These are phyloP conservation scores for Heliconius ethilla DNA, from an alignment of 2,888 invertebrate genomes.

Conservation along the genomic window DNA sequence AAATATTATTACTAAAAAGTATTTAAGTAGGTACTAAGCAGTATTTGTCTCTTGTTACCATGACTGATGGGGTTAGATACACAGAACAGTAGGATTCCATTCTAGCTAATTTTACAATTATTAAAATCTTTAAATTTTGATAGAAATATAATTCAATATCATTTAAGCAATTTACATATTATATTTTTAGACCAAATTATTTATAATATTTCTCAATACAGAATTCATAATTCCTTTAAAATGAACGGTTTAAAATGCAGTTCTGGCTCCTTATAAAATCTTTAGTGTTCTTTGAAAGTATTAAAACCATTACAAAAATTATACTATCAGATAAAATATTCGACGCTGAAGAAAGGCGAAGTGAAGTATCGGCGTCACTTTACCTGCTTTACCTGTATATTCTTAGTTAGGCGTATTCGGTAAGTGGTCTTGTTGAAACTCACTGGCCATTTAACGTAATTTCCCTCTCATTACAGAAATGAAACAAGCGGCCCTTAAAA, in stretches of 20 bases:
- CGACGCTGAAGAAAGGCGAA: background rate
- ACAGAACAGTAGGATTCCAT: too few species aligned
- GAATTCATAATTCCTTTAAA: background rate
- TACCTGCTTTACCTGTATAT: constrained; percentile 4
- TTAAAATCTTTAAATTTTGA: background rate
- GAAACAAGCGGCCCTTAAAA: constrained; percentile 69
- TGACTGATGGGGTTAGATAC: too few species aligned
- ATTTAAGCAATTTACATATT: background rate
- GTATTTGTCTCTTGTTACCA: too few species aligned
- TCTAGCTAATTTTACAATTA: too few species aligned
- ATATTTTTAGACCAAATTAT: too few species aligned
- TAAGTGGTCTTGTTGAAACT: constrained; percentile 44
- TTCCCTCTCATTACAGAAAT: constrained; percentile 65
- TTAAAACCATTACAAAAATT: background rate
- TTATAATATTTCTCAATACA: background rate
- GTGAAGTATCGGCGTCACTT: background rate
- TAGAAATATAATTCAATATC: background rate
- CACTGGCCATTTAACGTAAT: constrained; percentile 63
- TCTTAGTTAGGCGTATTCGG: constrained; percentile 17
- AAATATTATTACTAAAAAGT: too few species aligned
- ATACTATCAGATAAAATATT: background rate
- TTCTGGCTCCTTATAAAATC: background rate
- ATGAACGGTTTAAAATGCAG: background rate
- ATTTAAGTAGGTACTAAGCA: too few species aligned
- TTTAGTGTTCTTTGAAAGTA: background rate